These are phyloP conservation scores for Gadus macrocephalus DNA, from an alignment of 2,113 vertebrate species.

Conservation along the genomic window DNA sequence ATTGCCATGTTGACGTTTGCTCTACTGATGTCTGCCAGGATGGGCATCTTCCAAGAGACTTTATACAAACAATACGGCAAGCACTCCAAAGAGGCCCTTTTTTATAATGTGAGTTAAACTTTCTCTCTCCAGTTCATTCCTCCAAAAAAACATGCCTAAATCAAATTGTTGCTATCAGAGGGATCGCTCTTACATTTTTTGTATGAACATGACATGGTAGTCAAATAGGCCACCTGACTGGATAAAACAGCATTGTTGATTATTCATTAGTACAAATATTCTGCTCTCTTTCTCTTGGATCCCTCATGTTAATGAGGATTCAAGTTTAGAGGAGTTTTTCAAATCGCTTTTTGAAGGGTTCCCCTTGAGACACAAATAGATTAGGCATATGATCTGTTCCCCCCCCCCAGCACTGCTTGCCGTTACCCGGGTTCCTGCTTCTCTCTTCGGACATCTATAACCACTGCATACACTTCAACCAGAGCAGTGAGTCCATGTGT, in stretches of 20 bases:
- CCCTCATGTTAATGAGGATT: too few relatives aligned
- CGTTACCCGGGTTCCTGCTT: conserved; percentile 93
- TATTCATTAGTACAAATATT: too few relatives aligned
- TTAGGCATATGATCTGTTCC: not conserved
- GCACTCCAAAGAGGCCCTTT: conserved; percentile 92
- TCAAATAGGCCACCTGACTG: too few relatives aligned
- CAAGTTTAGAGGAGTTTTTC: too few relatives aligned
- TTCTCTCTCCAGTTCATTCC: not conserved
- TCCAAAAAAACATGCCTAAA: too few relatives aligned
- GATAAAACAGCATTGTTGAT: too few relatives aligned
- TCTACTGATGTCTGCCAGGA: conserved; percentile 92
- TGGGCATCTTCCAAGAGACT: conserved; percentile 96
- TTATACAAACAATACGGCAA: conserved; percentile 92
- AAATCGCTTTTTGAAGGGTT: too few relatives aligned
- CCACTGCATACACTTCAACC: conserved; percentile 82
- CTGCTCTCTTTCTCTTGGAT: too few relatives aligned
- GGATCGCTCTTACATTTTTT: too few relatives aligned
- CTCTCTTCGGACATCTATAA: conserved; percentile 87
- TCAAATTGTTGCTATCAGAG: too few relatives aligned
- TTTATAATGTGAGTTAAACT: conserved; percentile 85
- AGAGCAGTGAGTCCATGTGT: conserved; percentile 79
- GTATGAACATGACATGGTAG: too few relatives aligned
- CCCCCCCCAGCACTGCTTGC: conserved; percentile 83
- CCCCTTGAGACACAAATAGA: too few relatives aligned
- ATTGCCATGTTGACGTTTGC: conserved; percentile 91